Percentiles rank a stretch among this genome's conserved stretches.
These are phyloP conservation scores for Terrapene triunguis DNA, from an alignment of 2,113 vertebrate species.

Conservation along the genomic window DNA sequence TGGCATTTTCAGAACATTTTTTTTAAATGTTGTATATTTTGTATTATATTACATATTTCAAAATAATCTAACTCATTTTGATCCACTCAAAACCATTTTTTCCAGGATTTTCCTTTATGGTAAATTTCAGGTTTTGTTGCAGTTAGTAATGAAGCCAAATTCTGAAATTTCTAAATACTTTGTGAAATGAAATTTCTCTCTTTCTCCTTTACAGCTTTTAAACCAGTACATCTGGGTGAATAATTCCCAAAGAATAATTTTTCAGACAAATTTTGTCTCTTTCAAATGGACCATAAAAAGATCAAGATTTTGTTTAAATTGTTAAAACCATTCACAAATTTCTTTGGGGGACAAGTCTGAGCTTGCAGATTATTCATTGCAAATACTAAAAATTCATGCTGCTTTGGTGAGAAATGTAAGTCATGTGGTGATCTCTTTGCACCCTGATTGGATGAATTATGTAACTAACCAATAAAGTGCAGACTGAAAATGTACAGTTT, in stretches of 20 bases:
- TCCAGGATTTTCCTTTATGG: neutral
- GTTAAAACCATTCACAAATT: neutral
- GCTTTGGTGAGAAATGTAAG: neutral
- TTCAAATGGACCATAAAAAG: neutral
- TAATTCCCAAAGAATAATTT: neutral
- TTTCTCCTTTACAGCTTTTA: neutral
- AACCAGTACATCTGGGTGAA: neutral
- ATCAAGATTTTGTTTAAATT: neutral
- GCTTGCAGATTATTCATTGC: neutral
- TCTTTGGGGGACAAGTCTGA: neutral
- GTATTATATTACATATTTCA: neutral
- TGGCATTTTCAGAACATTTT: neutral
- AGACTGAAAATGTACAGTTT: neutral
- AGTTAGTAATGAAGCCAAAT: neutral
- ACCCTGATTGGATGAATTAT: neutral
- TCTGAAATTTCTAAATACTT: neutral
- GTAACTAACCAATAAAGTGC: neutral
- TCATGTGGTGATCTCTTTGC: neutral
- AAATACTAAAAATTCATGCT: rapidly evolving
- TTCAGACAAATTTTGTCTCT: neutral
- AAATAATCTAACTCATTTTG: neutral
- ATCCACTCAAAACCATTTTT: neutral
- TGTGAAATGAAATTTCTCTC: neutral
- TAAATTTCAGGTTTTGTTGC: neutral
- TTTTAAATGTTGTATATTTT: neutral